Base-by-base conservation (phyloP, 2,888 invertebrate genomes). In the Eumerus sabulonum region DNA sequence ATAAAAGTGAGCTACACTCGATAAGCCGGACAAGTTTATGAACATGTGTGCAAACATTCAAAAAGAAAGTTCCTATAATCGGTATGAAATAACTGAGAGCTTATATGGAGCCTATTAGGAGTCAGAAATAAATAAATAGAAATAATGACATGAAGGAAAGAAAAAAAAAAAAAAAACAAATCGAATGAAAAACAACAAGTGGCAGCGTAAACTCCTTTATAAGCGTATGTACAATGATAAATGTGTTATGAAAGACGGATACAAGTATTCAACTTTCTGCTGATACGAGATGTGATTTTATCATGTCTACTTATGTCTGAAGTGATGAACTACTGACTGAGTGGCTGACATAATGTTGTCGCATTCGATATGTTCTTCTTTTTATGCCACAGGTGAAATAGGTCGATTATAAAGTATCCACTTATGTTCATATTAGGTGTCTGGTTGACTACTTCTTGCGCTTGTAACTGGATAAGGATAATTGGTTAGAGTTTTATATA, bases 31-130 rank as follows among this genome's bases (percentile, higher is more conserved):
- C 48, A 50, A 67, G 16, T 44, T 35, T 48, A 62, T 51, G 59
- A 64, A 47, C 68, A 64, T 63, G 44, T 62, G 57, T 48, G 56
- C 56, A 63, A 57, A 48, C 54, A 60, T 57, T 60, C 38, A 72
- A 27, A 40, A 77, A 73, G 67, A 67, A 77, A 73, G 66, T 77
- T 53, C 38, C 72, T 72, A 62, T 71, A 71, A 71, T 66, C 60
- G 66, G 56, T 56, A 50, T 48, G 35, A 12, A 59, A 35, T 50
- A 42, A 42, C 40, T 12, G 45, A 42, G 13, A 56, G 44, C 51
- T 57, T 48, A 56, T 5, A 38, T 18, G 16, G 36, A 17, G 16
- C n/a, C 36, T 59, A 40, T 16, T 16, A 44, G 42, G 42, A 54
- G 17, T 42, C 67, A 38, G 27, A n/a, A 2, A 27, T 27, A 27